Evolutionary conservation across 2,797 vertebrate genomes (phyloP), one percentile per base, ranked within the genome.

Genomic region (Halcyon badia): DNA sequence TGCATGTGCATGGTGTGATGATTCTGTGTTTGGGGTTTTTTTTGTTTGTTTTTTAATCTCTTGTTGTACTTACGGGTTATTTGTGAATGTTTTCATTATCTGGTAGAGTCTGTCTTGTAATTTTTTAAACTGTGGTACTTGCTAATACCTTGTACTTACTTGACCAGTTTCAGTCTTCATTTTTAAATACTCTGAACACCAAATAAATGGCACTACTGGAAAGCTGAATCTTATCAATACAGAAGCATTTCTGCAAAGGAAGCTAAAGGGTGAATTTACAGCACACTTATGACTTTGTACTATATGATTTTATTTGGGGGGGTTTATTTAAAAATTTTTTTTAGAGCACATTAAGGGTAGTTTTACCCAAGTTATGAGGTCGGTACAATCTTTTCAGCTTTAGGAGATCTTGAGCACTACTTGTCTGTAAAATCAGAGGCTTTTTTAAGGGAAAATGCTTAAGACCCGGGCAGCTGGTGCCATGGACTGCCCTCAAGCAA

Each of bases 311-410:
- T 30, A 14, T 57, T 18, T 22, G 11, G 37, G 37, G 37, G 37
- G 37, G 37, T 37, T 37, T 37, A 37, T 37, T 37, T 37, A 37
- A 37, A 37, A 37, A 37, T 10, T 22, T 21, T 46, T 46, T 22
- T 46, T 41, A 13, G n/a, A 65, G 22, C 24, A 15, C 9, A 35
- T 28, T 30, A 44, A 57, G 5, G 24, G 10, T 21, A 9, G 15
- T 9, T 4, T 69, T 56, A 39, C 21, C 6, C 5, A 54, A 2
- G 19, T 1, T 42, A 54, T 3, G 22, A 5, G 8, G 8, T 8
- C 73, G 18, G 20, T 69, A n/a, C 6, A 51, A 12, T 25, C 5
- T 58, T 72, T 6, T 30, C 35, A 68, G 7, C 6, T 78, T 82
- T 21, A 60, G 42, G 13, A 85, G 15, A 48, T 6, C 7, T 75